These are phyloP conservation scores for Gouania willdenowi DNA, from an alignment of 2,797 vertebrate species.

Conservation along the genomic window DNA sequence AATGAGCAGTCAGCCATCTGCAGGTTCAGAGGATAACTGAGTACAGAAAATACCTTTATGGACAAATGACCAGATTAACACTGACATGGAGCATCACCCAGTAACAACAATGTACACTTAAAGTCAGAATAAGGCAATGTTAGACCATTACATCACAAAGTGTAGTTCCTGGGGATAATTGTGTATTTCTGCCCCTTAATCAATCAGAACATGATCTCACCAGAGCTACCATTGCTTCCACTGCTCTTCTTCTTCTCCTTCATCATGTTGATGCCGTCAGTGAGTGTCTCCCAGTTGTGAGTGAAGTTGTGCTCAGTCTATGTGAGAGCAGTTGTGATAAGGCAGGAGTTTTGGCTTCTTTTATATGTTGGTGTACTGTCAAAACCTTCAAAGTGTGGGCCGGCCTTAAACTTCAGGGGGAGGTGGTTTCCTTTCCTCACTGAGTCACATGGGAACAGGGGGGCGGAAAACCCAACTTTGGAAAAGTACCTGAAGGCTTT, in stretches of 20 bases:
- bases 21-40: too few species aligned
- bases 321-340: not conserved
- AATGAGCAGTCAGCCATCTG: not conserved
- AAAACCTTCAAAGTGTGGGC: not conserved
- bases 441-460: constrained; percentile 2
- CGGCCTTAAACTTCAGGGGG: not conserved
- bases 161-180: too few species aligned
- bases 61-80: too few species aligned
- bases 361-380: too few species aligned
- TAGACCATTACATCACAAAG: too few species aligned
- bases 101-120: too few species aligned
- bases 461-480: constrained; percentile 7
- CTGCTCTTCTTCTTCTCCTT: not conserved
- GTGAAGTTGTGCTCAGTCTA: not conserved
- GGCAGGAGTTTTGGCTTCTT: not conserved
- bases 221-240: not conserved
- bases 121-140: too few species aligned
- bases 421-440: constrained; percentile 14
- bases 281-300: not conserved
- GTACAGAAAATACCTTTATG: too few species aligned
- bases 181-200: too few species aligned
- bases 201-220: constrained; percentile 15
- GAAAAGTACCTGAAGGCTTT: constrained; percentile 11
- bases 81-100: too few species aligned
- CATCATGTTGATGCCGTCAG: not conserved